Evolutionary conservation across 2,113 vertebrate species (phyloP), one percentile per base, ranked within the genome.

Genomic region (Pampusana beccarii): DNA sequence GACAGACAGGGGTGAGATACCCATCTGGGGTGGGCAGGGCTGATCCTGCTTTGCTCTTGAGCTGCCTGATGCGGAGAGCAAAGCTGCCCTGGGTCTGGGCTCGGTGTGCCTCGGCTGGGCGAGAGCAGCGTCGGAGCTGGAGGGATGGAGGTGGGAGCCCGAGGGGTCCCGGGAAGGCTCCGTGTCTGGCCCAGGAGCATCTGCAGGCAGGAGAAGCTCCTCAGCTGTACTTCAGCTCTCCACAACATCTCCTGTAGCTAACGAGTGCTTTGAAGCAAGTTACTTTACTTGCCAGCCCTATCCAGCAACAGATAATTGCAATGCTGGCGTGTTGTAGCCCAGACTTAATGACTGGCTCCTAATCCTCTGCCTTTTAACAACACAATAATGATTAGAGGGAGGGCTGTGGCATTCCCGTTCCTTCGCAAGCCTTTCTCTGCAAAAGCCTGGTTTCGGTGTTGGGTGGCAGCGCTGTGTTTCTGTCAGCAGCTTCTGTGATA

Each of bases 211-310:
- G 54, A 16, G 23, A 16, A 75, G 18, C n/a, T 66, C 16, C 25
- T 80, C 67, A 42, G 7, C 8, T 1, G 24, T 21, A 6, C 60
- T 82, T 60, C 53, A 78, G 70, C 84, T 85, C 90, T 81, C 33
- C 53, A 24, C 57, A 38, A 6, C 73, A 36, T 56, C 90, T 96
- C 73, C 56, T 42, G 84, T 26, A 11, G 7, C 29, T 89, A 84
- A 80, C 3, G 3, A 86, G 84, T 20, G 51, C 56, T 85, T 84
- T 57, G 85, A 74, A 78, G 53, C 31, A 60, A 82, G 81, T 87
- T 60, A 42, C 57, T 67, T 58, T 51, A 23, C 62, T 86, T 94
- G 84, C 80, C 60, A 91, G 84, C 60, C 72, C 48, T 95, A 94
- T 74, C 38, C 85, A 71, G 73, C 61, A 53, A 62, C 62, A 92